Conservation (phyloP, 2,888 invertebrate genomes). For the Silvanus unidentatus region DNA sequence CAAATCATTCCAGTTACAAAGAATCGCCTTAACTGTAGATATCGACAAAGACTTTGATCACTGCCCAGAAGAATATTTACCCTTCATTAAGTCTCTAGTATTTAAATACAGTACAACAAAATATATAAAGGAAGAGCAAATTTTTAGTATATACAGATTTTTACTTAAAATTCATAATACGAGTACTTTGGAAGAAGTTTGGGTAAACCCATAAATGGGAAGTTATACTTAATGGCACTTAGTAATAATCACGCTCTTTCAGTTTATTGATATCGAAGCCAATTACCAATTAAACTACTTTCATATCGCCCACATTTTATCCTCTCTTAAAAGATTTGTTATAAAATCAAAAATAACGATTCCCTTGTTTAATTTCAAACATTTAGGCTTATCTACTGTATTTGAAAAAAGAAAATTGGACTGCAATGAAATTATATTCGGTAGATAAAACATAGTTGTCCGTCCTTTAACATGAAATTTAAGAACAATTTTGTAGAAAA, state of each 20-base stretch:
- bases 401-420: slow-evolving; percentile 19
- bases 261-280: slow-evolving; percentile 13
- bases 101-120: slow-evolving; percentile 13
- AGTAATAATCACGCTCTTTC: slow-evolving; percentile 5
- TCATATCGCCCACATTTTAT: slow-evolving; percentile 15
- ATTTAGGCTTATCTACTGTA: slow-evolving; percentile 19
- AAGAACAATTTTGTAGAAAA: no score
- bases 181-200: slow-evolving; percentile 14
- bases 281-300: slow-evolving; percentile 15
- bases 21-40: slow-evolving; percentile 14
- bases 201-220: slow-evolving; percentile 10
- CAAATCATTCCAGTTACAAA: slow-evolving; percentile 13
- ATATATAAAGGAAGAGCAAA: slow-evolving; percentile 5
- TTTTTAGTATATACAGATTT: slow-evolving; percentile 5
- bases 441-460: no score
- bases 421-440: no score
- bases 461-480: no score
- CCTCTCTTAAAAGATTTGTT: slow-evolving; percentile 23
- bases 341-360: slow-evolving; percentile 22
- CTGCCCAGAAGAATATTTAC: slow-evolving; percentile 6
- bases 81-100: slow-evolving; percentile 8
- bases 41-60: slow-evolving; percentile 10
- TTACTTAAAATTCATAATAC: slow-evolving; percentile 10
- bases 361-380: slow-evolving; percentile 21
- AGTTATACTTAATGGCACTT: neutral